phyloP scores from a whole-genome alignment of 2,113 vertebrate genomes.

The Syngnathus scovelli region DNA sequence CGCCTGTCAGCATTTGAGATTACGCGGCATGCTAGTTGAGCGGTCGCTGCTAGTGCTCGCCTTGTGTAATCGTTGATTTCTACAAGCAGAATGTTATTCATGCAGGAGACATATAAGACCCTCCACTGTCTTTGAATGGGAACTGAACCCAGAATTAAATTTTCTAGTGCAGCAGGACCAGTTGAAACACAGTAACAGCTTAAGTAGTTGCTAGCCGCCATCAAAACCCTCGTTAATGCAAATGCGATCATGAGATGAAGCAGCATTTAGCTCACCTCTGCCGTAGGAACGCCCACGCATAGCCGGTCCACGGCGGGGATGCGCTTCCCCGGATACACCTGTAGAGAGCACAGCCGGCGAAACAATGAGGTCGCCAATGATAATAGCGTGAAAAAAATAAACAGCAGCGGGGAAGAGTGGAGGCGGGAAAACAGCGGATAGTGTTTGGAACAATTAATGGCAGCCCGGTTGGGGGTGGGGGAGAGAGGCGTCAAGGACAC shows the following conservation, averaged over 20 bases:
- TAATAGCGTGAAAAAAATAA: conserved; percentile 22
- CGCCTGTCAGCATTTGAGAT: conserved; percentile 50
- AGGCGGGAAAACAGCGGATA: conserved; percentile 21
- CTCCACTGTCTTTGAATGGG: not conserved
- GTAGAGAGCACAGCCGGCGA: conserved; percentile 40
- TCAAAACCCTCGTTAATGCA: not conserved
- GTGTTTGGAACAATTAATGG: not conserved
- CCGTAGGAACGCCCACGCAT: conserved; percentile 90
- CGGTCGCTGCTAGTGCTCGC: not conserved
- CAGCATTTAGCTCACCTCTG: conserved; percentile 78
- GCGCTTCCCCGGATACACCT: conserved; percentile 89
- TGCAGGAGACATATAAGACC: not conserved
- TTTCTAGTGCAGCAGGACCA: too few species aligned
- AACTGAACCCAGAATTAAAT: too few species aligned
- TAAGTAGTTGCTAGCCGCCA: too few species aligned
- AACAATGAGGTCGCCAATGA: conserved; percentile 7
- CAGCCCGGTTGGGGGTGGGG: not conserved
- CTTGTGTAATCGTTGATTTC: not conserved
- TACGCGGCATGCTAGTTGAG: conserved; percentile 43
- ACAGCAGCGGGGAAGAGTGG: conserved; percentile 23
- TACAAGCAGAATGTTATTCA: not conserved
- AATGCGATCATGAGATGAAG: not conserved
- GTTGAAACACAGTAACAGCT: too few species aligned
- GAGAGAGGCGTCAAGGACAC: not conserved
- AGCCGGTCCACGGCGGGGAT: conserved; percentile 90